Evolutionary conservation across 2,888 invertebrate genomes (phyloP), one percentile per base, ranked within the genome.

Genomic region (Leucophora obtusa): DNA sequence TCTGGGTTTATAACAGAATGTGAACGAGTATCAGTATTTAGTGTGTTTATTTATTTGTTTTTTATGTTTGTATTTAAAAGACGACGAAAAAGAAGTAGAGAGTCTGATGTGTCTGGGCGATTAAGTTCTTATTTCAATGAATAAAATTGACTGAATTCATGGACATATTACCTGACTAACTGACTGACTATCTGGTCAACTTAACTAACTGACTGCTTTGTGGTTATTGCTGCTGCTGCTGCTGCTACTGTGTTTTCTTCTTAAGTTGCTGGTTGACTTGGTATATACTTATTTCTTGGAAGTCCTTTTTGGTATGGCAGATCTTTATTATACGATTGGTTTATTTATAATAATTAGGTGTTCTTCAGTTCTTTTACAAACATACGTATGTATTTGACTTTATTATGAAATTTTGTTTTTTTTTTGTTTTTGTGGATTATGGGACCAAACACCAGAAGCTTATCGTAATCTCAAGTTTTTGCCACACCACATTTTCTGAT

Each of bases 291-390:
- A 66, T 60, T 81, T 81, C 81, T 66, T 78, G 78, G 81, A 81
- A 81, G 73, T 53, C 75, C 71, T 78, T 63, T 28, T 53, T 43
- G 51, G 59, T 54, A 71, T 21, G 59, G 74, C 86, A 86, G 89
- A 88, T 88, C 87, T 87, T 87, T 87, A 87, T 88, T 88, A 87
- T 87, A 85, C 87, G 89, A 88, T 88, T 88, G 89, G 87, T 87
- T 88, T 88, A 88, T 88, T 88, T 88, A 88, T 88, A 88, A 88
- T 88, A 88, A 88, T 88, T 88, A 88, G 88, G 89, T 88, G 87
- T 87, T 86, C 86, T 86, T 86, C 60, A 28, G 66, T 65, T 63
- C 54, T 24, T n/a, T 62, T 38, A 21, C 21, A 21, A 21, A 21
- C 21, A 50, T 59, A 17, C 17, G 14, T 71, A 3, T 56, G 50